These are phyloP conservation scores for Eufriesea mexicana DNA, from an alignment of 1,140 invertebrate genomes.

Conservation along the genomic window DNA sequence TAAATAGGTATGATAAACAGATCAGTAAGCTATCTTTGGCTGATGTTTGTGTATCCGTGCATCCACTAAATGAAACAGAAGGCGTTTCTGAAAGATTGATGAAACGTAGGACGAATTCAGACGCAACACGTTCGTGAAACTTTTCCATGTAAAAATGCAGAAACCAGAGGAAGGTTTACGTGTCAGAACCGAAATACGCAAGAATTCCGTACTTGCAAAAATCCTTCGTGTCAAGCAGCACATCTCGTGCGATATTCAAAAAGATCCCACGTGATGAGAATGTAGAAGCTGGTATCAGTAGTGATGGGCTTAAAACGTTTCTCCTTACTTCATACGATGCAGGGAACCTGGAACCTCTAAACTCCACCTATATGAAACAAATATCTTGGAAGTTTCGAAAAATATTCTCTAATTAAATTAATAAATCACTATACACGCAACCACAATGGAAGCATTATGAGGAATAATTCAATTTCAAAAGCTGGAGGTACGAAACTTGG, in stretches of 20 bases:
- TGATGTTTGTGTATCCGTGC: no score
- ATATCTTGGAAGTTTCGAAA: no score
- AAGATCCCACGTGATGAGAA: constrained; percentile 25
- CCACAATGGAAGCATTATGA: no score
- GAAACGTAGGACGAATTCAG: neutral
- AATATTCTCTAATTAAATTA: no score
- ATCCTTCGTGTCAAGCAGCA: constrained; percentile 20
- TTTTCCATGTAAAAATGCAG: neutral
- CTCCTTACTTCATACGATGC: neutral
- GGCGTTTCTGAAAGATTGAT: neutral
- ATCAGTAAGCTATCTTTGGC: no score
- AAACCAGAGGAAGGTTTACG: neutral
- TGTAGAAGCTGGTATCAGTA: neutral
- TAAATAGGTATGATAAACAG: no score
- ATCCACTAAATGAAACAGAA: no score
- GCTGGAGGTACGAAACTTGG: no score
- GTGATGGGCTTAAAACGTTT: neutral
- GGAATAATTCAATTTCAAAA: no score
- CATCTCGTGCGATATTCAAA: constrained; percentile 21
- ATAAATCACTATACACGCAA: no score
- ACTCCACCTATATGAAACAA: no score
- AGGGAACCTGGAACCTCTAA: no score
- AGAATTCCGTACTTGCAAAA: constrained; percentile 14
- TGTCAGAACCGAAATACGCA: constrained; percentile 9
- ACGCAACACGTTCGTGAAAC: neutral